phyloP scores from a whole-genome alignment of 2,888 invertebrate species.

The Tethea ocularis region DNA sequence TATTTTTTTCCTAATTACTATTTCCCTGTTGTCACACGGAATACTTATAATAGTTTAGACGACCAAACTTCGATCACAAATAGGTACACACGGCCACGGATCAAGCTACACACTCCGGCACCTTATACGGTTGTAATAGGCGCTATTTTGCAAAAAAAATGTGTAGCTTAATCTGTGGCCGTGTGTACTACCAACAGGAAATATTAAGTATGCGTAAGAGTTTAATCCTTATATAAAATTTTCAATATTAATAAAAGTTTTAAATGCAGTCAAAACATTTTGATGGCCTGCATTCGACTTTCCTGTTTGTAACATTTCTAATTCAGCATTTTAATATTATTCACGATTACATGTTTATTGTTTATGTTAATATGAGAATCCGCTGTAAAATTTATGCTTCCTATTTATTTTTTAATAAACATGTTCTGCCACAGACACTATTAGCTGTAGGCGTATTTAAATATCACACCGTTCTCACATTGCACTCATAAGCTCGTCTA shows the following conservation, averaged over 20 bases:
- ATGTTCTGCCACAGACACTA: background rate
- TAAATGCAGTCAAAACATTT: background rate
- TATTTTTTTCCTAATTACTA: too few species aligned
- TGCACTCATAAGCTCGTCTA: conserved; percentile 27
- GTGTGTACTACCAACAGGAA: too few species aligned
- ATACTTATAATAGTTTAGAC: too few species aligned
- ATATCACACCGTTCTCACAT: conserved; percentile 47
- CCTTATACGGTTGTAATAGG: too few species aligned
- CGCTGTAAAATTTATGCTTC: background rate
- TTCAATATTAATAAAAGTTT: background rate
- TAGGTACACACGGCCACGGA: too few species aligned
- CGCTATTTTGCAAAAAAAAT: too few species aligned
- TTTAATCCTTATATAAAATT: background rate
- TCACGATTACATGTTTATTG: background rate
- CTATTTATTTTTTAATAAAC: conserved; percentile 2
- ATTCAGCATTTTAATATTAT: background rate
- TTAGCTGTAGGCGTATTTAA: conserved; percentile 41
- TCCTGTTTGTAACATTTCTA: background rate
- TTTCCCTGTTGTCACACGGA: too few species aligned
- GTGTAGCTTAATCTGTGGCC: too few species aligned
- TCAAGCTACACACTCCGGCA: too few species aligned
- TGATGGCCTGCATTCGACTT: background rate
- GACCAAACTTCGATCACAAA: too few species aligned
- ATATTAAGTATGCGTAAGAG: too few species aligned
- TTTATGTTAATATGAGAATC: conserved; percentile 5